Base-by-base conservation (phyloP, 2,797 vertebrate species). In the Danio choprae region DNA sequence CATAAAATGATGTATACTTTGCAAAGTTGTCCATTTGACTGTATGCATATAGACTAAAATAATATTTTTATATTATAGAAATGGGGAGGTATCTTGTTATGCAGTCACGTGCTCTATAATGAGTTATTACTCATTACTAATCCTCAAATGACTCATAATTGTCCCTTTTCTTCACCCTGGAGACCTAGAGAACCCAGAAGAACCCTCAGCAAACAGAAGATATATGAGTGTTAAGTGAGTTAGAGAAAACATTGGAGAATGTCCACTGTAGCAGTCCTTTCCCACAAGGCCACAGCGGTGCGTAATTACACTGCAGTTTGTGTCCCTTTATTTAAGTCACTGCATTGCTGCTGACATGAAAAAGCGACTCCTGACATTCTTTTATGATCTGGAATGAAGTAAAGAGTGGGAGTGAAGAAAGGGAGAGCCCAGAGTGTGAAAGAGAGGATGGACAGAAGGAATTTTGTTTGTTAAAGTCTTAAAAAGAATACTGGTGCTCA, bases 221-320 rank as follows among this genome's bases (percentile, higher is more conserved):
- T 55, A 60, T 43, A 7, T 13, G 12, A 58, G 41, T 29, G 36
- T 79, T 75, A 62, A 72, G 20, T 44, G 43, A 65, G 65, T 65
- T 56, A 64, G 67, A 71, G 67, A 22, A 69, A 29, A 79, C 36
- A 58, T 59, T 67, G 74, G 62, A 53, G 60, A 63, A 80, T 85
- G 62, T 88, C 86, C 36, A n/a, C 29, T 87, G 84, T 84, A 67
- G 81, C 73, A 51, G 81, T 86, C 69, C 51, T 38, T 69, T 83
- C 83, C 88, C 89, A 88, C 87, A 92, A 86, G 88, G 83, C 85
- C 84, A 70, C 84, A 38, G 41, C 85, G 86, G 88, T 88, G 89
- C 85, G 89, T 91, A 93, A 92, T 92, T 90, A 90, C 90, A 80
- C 75, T 81, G 81, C 86, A 92, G 90, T 91, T 92, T 89, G 90